Evolutionary conservation across 1,140 invertebrate species (phyloP), one percentile per base, ranked within the genome.

Genomic region (Varroa destructor): DNA sequence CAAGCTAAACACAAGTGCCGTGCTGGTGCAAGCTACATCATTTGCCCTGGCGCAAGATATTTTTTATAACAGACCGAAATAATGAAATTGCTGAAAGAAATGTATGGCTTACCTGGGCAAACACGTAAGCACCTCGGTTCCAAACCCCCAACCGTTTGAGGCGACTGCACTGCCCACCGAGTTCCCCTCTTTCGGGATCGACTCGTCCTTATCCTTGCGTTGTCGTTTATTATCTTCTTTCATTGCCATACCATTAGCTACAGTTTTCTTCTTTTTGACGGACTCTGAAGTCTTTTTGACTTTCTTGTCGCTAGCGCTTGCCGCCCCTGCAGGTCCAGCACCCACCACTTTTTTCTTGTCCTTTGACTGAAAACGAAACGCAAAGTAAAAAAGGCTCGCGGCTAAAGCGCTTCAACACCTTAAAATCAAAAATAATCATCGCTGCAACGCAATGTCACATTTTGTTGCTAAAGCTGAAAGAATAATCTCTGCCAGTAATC

Each of bases 51-150:
- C 25, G 25, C 25, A 25, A 25, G 25, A 25, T 25, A 25, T 25
- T 25, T 25, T 25, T 25, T 25, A 25, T 25, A 25, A 25, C 25
- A 37, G 10, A 40, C 40, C 2, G 61, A 12, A 14, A 67, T 43
- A 12, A 37, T 40, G 40, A 10, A 3, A 4, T 36, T 6, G 25
- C 25, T 58, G 12, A 42, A 5, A 42, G 57, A 58, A 3, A 42
- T 36, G 40, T 36, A 3, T 67, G 1, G 61, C 61, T 67, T 67
- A 67, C 61, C 61, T 40, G 37, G 61, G 61, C 61, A 67, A 46
- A 67, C 61, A 67, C 14, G 61, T 67, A 37, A 67, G 61, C 14
- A 67, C 61, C 40, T 67, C 61, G 40, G 61, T 67, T 25, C 61
- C 61, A 8, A 67, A 67, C 2, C 61, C 61, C 61, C 61, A 67